A percentile compares a stretch with the other conserved stretches of the same genome.
These are phyloP conservation scores for Harpalus rubripes DNA, from an alignment of 2,888 invertebrate genomes.

Conservation along the genomic window DNA sequence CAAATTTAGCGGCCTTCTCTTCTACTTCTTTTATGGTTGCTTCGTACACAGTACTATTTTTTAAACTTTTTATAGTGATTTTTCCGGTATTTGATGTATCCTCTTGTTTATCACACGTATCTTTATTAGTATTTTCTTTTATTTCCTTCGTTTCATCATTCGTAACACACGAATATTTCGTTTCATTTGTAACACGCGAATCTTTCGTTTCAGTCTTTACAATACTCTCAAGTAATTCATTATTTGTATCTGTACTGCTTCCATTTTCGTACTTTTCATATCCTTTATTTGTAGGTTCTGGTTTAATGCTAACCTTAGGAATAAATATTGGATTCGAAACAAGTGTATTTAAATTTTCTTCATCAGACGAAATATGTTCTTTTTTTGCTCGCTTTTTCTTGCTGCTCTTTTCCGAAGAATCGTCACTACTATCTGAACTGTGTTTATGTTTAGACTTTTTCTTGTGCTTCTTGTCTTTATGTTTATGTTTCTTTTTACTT, in stretches of 20 bases:
- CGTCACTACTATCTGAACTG: slow-evolving; percentile 73
- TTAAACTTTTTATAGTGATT: slow-evolving; percentile 85
- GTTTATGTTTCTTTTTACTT: slow-evolving; percentile 82
- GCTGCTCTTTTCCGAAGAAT: slow-evolving; percentile 71
- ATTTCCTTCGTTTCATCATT: neutral
- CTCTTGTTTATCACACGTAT: slow-evolving; percentile 30
- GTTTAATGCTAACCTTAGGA: slow-evolving; percentile 71
- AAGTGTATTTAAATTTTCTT: slow-evolving; percentile 60
- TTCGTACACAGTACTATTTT: slow-evolving; percentile 84
- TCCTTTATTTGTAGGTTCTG: slow-evolving; percentile 71
- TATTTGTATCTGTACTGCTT: slow-evolving; percentile 65
- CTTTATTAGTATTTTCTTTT: slow-evolving; percentile 58
- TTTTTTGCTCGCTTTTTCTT: slow-evolving; percentile 67
- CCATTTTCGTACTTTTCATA: slow-evolving; percentile 70
- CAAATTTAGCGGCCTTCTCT: slow-evolving; percentile 82
- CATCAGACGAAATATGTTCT: slow-evolving; percentile 63
- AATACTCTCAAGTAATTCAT: neutral
- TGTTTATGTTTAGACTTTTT: slow-evolving; percentile 77
- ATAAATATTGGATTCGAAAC: slow-evolving; percentile 1
- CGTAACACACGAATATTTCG: neutral
- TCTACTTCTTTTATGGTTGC: slow-evolving; percentile 83
- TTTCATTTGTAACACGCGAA: neutral
- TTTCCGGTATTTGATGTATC: slow-evolving; percentile 76
- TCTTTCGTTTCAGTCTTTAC: neutral
- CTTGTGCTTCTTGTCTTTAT: slow-evolving; percentile 79